Conservation (phyloP, 2,113 vertebrate species). For the Nymphicus hollandicus region DNA sequence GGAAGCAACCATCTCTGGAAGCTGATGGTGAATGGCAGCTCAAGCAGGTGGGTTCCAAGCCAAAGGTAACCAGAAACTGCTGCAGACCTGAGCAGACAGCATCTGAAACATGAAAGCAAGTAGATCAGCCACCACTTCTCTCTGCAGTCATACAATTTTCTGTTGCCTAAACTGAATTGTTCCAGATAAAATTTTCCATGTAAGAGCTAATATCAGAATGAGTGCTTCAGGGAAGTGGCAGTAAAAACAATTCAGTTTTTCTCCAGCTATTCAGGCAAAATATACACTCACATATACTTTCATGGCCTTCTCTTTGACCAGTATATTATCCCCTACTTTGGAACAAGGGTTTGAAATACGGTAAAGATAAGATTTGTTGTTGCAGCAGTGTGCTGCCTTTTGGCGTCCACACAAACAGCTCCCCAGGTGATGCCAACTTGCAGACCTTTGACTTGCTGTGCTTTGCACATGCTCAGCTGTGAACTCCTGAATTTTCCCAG, state of each 20-base stretch:
- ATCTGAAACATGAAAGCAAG: background rate
- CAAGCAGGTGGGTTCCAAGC: fast-evolving
- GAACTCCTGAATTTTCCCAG: background rate
- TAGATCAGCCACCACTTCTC: background rate
- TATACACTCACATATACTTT: background rate
- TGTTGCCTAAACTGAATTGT: background rate
- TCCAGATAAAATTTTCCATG: background rate
- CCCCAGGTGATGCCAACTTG: background rate
- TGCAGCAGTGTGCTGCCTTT: background rate
- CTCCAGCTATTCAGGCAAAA: background rate
- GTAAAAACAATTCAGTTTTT: background rate
- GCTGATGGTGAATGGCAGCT: background rate
- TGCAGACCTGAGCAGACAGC: fast-evolving
- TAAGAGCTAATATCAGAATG: background rate
- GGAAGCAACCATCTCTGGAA: background rate
- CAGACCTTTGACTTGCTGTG: background rate
- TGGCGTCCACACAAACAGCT: background rate
- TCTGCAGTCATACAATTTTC: background rate
- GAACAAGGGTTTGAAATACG: background rate
- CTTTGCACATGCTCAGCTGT: conserved; percentile 7
- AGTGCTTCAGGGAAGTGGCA: background rate
- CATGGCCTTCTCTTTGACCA: background rate
- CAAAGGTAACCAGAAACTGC: background rate
- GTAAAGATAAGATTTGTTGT: background rate
- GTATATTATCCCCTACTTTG: background rate